Conservation (phyloP, 2,888 invertebrate genomes). For the Hylaea fasciaria region DNA sequence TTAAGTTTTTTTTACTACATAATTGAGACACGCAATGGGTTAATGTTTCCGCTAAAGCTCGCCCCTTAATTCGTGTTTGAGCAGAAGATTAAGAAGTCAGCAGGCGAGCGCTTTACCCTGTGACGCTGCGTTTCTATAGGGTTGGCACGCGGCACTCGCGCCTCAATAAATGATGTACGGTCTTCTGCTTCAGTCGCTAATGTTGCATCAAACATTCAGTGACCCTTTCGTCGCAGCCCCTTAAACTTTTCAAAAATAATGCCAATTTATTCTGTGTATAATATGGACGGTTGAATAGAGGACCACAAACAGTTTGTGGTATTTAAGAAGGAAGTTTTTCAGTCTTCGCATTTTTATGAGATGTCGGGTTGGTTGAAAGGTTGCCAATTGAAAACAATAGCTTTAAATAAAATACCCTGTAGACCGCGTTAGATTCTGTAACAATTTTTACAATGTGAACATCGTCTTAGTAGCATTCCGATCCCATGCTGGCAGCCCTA, state of each 20-base stretch:
- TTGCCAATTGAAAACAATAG: no score
- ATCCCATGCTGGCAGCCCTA: conserved; percentile 50
- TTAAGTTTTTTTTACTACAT: no score
- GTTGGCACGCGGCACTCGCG: conserved; percentile 47
- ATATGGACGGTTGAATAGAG: no score
- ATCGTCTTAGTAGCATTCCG: no score
- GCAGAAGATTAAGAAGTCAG: conserved; percentile 72
- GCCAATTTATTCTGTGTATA: background rate
- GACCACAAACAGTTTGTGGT: no score
- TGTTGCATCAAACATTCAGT: conserved; percentile 28
- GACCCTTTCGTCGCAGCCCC: background rate
- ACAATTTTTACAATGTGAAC: no score
- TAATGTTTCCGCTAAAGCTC: conserved; percentile 35
- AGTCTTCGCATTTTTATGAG: no score
- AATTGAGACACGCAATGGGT: background rate
- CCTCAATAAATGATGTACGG: conserved; percentile 28
- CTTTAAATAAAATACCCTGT: no score
- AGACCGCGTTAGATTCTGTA: no score
- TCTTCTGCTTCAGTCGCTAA: conserved; percentile 5
- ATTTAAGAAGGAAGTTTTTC: no score
- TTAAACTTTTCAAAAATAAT: background rate
- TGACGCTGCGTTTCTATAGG: conserved; percentile 54
- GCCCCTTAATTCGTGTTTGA: conserved; percentile 38
- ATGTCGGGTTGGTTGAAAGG: no score
- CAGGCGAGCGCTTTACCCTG: conserved; percentile 66